Evolutionary conservation across 2,113 vertebrate species (phyloP).

Genomic region (Diadophis punctatus): DNA sequence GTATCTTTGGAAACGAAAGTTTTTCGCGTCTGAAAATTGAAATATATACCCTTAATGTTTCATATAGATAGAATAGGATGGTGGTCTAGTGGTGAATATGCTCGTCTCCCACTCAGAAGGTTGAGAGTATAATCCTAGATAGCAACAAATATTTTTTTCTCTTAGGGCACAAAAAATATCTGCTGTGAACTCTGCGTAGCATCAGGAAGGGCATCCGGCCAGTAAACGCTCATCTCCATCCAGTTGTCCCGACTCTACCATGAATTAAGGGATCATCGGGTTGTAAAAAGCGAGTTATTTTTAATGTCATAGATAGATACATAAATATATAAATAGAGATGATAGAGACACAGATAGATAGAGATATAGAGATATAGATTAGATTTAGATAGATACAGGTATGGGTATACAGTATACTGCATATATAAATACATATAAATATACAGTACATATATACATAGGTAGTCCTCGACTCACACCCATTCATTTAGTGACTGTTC

Average conservation of each 20-base stretch:
- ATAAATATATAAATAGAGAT: neutral
- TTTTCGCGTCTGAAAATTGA: neutral
- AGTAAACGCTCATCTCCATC: neutral
- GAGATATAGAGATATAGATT: too few relatives aligned
- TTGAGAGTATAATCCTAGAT: neutral
- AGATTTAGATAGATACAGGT: too few relatives aligned
- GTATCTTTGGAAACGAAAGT: slow-evolving; percentile 13
- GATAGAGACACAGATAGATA: neutral
- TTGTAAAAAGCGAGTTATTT: neutral
- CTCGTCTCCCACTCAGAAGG: neutral
- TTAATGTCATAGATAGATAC: neutral
- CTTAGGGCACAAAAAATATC: neutral
- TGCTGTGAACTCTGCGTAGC: neutral
- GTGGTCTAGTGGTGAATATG: too few relatives aligned
- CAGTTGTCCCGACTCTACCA: neutral
- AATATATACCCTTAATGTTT: neutral
- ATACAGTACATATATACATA: too few relatives aligned
- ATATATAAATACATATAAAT: too few relatives aligned
- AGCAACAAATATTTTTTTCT: neutral
- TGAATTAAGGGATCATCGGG: neutral
- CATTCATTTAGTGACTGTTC: too few relatives aligned
- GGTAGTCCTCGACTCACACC: too few relatives aligned
- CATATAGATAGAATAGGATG: neutral
- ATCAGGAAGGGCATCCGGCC: neutral
- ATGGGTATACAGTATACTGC: too few relatives aligned